Evolutionary conservation across 2,113 vertebrate species (phyloP).

Genomic region (Agapornis roseicollis): DNA sequence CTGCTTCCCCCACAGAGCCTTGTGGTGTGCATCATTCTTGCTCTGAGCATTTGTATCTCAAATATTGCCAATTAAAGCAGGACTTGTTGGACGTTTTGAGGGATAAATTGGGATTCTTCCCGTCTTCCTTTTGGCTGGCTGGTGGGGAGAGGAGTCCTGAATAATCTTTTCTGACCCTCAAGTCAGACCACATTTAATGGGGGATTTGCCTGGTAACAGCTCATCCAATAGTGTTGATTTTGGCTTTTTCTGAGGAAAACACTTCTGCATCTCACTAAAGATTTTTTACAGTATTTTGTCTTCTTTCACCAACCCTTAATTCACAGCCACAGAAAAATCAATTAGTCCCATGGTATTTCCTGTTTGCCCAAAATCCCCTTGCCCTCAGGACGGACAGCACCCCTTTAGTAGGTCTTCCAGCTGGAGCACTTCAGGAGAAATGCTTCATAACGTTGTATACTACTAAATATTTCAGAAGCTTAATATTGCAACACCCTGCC

Average conservation of each 20-base stretch:
- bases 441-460: rapidly evolving
- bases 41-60: background rate
- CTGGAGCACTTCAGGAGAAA: background rate
- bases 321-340: background rate
- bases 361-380: background rate
- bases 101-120: background rate
- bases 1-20: background rate
- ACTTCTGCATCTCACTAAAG: rapidly evolving
- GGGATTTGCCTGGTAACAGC: background rate
- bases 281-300: background rate
- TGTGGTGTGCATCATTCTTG: rapidly evolving
- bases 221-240: background rate
- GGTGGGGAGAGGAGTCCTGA: background rate
- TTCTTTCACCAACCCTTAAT: background rate
- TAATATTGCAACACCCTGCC: too few species aligned
- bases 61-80: background rate
- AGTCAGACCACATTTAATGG: background rate
- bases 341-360: background rate
- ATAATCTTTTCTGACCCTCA: background rate
- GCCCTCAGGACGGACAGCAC: too few species aligned
- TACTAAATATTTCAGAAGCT: background rate
- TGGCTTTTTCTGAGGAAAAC: background rate
- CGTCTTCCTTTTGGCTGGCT: background rate
- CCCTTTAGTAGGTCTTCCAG: rapidly evolving
- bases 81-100: background rate